phyloP scores from a whole-genome alignment of 2,113 vertebrate species.

The Amazona vittata region DNA sequence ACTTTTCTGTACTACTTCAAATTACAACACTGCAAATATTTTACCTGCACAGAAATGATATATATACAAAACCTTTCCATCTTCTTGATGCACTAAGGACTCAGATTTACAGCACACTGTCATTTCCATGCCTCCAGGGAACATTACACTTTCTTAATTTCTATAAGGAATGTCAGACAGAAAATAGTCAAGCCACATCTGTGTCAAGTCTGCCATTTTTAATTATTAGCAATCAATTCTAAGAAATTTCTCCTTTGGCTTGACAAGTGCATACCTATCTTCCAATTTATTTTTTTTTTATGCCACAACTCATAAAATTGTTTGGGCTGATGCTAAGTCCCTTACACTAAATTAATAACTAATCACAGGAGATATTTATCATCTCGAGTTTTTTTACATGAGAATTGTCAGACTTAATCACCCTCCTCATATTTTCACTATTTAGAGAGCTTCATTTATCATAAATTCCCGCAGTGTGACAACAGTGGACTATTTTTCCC shows the following conservation, averaged over 20 bases:
- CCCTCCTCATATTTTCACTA: constrained; percentile 77
- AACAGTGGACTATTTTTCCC: constrained; percentile 62
- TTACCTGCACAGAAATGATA: not conserved
- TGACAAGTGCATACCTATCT: constrained; percentile 63
- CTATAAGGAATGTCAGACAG: constrained; percentile 44
- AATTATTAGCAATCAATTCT: constrained; percentile 67
- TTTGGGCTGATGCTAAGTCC: constrained; percentile 78
- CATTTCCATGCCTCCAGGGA: constrained; percentile 37
- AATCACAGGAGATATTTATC: constrained; percentile 85
- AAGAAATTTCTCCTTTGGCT: constrained; percentile 70
- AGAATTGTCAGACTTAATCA: constrained; percentile 90
- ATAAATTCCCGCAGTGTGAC: constrained; percentile 72
- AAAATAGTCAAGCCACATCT: constrained; percentile 46
- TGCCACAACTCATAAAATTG: constrained; percentile 81
- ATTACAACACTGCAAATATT: constrained; percentile 12
- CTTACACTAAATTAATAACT: constrained; percentile 86
- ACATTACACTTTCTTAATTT: constrained; percentile 46
- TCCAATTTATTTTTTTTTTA: constrained; percentile 74
- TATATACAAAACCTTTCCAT: not conserved
- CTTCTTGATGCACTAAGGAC: constrained; percentile 13
- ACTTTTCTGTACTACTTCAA: constrained; percentile 16
- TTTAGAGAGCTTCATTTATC: constrained; percentile 77
- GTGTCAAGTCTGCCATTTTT: constrained; percentile 71
- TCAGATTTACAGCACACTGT: constrained; percentile 12
- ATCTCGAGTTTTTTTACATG: constrained; percentile 77